phyloP scores from a whole-genome alignment of 2,113 vertebrate genomes.

The Alces alces region DNA sequence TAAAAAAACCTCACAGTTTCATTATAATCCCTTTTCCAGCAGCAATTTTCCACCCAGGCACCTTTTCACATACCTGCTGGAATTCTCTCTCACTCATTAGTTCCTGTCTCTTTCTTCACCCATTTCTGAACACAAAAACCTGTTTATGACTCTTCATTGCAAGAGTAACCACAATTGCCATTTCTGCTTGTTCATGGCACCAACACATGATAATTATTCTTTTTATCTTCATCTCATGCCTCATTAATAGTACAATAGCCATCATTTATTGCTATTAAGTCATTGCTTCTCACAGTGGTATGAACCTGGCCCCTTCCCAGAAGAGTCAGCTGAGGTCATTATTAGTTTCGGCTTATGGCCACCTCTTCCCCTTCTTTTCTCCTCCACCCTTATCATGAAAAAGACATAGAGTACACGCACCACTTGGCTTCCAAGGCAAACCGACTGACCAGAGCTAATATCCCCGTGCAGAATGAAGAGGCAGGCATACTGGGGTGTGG shows the following conservation, averaged over 20 bases:
- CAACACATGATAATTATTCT: neutral
- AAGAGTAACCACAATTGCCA: neutral
- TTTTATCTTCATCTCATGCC: conserved; percentile 16
- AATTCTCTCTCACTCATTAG: neutral
- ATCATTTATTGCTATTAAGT: neutral
- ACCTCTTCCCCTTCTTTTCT: neutral
- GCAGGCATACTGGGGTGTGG: neutral
- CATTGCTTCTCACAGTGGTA: neutral
- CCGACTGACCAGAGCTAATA: neutral
- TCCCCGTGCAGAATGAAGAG: neutral
- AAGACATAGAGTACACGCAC: neutral
- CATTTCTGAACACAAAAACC: neutral
- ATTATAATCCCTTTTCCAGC: neutral
- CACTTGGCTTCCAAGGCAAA: neutral
- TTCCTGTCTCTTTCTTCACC: neutral
- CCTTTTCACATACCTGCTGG: neutral
- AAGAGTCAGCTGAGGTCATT: neutral
- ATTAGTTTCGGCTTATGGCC: neutral
- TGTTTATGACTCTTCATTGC: neutral
- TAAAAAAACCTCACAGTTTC: neutral
- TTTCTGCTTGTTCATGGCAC: neutral
- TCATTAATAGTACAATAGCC: neutral
- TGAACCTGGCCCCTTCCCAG: neutral
- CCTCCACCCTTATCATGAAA: neutral
- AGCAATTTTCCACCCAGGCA: neutral